phyloP scores from a whole-genome alignment of 2,797 vertebrate genomes.

The Danio choprae region DNA sequence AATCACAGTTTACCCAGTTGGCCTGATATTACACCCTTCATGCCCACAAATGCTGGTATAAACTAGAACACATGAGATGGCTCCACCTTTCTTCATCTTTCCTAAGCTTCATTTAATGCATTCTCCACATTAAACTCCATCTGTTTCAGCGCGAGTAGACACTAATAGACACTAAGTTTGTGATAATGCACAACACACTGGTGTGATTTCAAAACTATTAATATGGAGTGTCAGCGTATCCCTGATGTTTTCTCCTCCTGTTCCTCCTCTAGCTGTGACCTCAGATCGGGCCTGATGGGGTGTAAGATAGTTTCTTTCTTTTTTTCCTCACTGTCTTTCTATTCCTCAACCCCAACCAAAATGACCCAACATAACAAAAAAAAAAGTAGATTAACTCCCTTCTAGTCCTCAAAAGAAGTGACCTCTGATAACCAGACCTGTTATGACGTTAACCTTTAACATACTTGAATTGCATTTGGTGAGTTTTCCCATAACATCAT shows the following conservation, averaged over 20 bases:
- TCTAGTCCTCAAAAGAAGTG: conserved; percentile 33
- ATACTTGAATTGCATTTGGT: conserved; percentile 25
- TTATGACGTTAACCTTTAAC: conserved; percentile 55
- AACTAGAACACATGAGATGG: not conserved
- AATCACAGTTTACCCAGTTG: not conserved
- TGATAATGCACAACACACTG: conserved; percentile 23
- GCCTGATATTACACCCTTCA: not conserved
- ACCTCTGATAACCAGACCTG: conserved; percentile 40
- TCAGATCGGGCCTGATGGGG: conserved; percentile 68
- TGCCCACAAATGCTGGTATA: not conserved
- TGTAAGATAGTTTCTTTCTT: conserved; percentile 68
- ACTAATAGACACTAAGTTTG: conserved; percentile 38
- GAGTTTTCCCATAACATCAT: conserved; percentile 33
- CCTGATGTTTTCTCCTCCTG: conserved; percentile 66
- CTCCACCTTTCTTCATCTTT: not conserved
- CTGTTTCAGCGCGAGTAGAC: conserved; percentile 6
- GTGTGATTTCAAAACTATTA: conserved; percentile 38
- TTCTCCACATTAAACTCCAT: conserved; percentile 13
- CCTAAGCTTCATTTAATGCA: not conserved
- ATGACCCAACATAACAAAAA: conserved; percentile 43
- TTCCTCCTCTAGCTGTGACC: conserved; percentile 70
- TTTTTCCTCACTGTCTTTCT: conserved; percentile 56
- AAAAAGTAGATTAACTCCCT: conserved; percentile 44
- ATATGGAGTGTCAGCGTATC: conserved; percentile 38
- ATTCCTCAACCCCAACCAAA: conserved; percentile 25